Evolutionary conservation across 2,888 invertebrate genomes (phyloP), one percentile per base, ranked within the genome.

Genomic region (Nemoura dubitans): DNA sequence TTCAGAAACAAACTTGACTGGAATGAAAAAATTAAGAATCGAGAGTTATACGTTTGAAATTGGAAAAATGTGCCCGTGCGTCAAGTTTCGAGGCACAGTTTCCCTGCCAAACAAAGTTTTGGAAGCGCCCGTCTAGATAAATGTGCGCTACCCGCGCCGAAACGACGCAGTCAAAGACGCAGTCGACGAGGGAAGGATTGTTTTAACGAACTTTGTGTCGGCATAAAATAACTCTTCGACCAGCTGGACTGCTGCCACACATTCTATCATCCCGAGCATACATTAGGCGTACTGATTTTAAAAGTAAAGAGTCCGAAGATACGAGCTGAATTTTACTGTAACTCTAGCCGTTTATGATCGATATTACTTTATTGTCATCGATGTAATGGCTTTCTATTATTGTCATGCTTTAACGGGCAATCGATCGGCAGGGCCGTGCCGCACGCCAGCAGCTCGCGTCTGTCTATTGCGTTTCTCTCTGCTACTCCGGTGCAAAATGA

Each of bases 371-470:
- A 78, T 28, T 78, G 14, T 78, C 78, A 27, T 27, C 16, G 26
- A 78, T 26, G 78, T 78, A 78, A 78, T 27, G 28, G 78, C 78
- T 78, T 78, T 78, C 78, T 26, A 78, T 78, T 27, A 78, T 78
- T 25, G 78, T 14, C n/a, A n/a, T 78, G 78, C 78, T 78, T 78
- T 78, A 16, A 78, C 10, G 7, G 78, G 7, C 78, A 14, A 59
- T 59, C 59, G 59, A 59, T 59, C 59, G 14, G 21, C n/a, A n/a
- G n/a, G n/a, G n/a, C n/a, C n/a, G n/a, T n/a, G n/a, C n/a, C n/a
- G n/a, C n/a, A n/a, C n/a, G n/a, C n/a, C n/a, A n/a, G n/a, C n/a
- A n/a, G n/a, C n/a, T n/a, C n/a, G n/a, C n/a, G n/a, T n/a, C n/a
- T n/a, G n/a, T n/a, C n/a, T n/a, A 59, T 59, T 36, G 21, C 59